Evolutionary conservation across 2,113 vertebrate genomes (phyloP).

Genomic region (Salminus brasiliensis): DNA sequence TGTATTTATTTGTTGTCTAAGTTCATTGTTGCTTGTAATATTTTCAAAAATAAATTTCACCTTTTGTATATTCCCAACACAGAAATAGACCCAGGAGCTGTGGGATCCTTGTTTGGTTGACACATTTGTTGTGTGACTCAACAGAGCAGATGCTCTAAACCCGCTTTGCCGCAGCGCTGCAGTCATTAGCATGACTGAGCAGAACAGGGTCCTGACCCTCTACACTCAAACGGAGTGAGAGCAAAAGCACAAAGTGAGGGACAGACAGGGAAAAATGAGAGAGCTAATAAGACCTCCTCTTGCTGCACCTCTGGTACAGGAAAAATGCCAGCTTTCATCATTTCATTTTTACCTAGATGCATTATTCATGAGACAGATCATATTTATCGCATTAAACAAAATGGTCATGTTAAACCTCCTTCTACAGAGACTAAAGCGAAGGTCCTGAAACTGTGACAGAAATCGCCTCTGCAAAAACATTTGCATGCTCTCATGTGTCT

Average conservation of each 20-base stretch:
- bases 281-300: conserved; percentile 2
- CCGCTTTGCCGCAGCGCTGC: conserved; percentile 9
- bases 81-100: neutral
- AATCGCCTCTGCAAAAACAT: too few species aligned
- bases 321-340: neutral
- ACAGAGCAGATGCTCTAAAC: conserved; percentile 6
- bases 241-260: conserved; percentile 15
- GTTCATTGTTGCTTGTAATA: neutral
- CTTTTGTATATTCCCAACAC: too few species aligned
- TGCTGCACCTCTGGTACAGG: neutral
- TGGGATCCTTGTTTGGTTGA: neutral
- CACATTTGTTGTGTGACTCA: conserved; percentile 22
- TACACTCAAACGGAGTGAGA: neutral
- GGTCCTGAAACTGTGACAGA: neutral
- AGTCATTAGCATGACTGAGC: conserved; percentile 42
- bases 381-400: neutral
- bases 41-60: too few species aligned
- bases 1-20: neutral
- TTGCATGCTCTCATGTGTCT: too few species aligned
- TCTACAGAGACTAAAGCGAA: neutral
- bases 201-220: neutral
- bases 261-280: neutral
- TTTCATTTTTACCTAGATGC: neutral
- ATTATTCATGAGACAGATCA: neutral
- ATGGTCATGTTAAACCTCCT: neutral